Conservation (phyloP, 2,113 vertebrate genomes). For the Odontesthes bonariensis region DNA sequence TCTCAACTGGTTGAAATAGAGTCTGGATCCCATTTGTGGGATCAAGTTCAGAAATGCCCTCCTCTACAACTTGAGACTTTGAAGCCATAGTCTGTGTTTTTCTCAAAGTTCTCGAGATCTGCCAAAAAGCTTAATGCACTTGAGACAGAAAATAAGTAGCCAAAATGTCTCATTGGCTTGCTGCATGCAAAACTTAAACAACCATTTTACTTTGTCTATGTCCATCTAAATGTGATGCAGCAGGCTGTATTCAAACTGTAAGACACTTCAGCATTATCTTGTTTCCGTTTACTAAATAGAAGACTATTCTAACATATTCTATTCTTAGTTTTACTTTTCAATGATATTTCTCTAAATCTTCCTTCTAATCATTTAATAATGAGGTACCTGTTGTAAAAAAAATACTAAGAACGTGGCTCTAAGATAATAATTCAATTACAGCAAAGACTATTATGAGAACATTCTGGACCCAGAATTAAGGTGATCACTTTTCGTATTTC, state of each 20-base stretch:
- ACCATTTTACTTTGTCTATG: not conserved
- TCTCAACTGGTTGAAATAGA: too few relatives aligned
- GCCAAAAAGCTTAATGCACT: too few relatives aligned
- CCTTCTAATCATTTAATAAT: not conserved
- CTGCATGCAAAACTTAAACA: too few relatives aligned
- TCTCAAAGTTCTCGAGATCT: too few relatives aligned
- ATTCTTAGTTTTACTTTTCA: not conserved
- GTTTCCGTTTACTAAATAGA: not conserved
- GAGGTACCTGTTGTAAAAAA: not conserved
- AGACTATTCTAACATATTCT: not conserved
- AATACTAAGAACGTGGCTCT: not conserved
- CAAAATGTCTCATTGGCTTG: too few relatives aligned
- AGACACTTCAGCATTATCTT: not conserved
- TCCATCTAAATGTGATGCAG: not conserved
- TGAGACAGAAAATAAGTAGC: too few relatives aligned
- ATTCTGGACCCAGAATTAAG: not conserved
- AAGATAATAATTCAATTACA: not conserved
- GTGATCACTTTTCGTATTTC: not conserved
- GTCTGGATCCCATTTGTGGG: too few relatives aligned
- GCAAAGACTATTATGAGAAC: slow-evolving; percentile 9
- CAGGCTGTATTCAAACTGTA: not conserved
- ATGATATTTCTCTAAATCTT: not conserved
- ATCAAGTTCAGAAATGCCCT: not conserved
- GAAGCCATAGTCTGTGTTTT: too few relatives aligned
- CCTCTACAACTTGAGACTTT: not conserved